Percentiles rank a stretch among this genome's conserved stretches.
Conservation (phyloP, 2,113 vertebrate species). For the Mirza zaza region DNA sequence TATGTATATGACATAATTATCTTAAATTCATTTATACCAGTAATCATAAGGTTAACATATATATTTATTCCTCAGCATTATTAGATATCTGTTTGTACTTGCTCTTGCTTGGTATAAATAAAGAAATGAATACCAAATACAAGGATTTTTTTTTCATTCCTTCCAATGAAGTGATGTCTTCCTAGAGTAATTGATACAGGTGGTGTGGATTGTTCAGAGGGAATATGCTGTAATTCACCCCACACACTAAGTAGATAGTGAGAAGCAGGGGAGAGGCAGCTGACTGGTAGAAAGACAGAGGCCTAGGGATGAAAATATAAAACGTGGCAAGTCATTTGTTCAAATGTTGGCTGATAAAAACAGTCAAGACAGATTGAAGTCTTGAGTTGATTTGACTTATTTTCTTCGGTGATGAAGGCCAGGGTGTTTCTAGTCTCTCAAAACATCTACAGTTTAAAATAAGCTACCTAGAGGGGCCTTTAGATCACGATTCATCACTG, state of each 20-base stretch:
- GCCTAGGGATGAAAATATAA: conserved; percentile 83
- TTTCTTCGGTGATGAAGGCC: conserved; percentile 80
- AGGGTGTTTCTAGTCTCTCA: conserved; percentile 79
- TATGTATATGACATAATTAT: conserved; percentile 65
- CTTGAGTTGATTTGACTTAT: conserved; percentile 86
- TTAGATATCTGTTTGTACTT: conserved; percentile 72
- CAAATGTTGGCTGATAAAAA: conserved; percentile 85
- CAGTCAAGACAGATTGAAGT: conserved; percentile 83
- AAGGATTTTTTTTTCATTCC: conserved; percentile 61
- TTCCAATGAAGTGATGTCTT: conserved; percentile 77
- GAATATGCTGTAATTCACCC: conserved; percentile 85
- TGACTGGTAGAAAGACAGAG: conserved; percentile 81
- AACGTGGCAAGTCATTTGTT: conserved; percentile 81
- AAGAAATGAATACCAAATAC: conserved; percentile 74
- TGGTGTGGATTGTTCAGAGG: conserved; percentile 81
- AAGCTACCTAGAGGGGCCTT: conserved; percentile 82
- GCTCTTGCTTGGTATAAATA: conserved; percentile 64
- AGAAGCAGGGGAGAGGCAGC: conserved; percentile 79
- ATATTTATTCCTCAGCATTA: conserved; percentile 68
- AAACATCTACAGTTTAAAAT: conserved; percentile 83
- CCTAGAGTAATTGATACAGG: conserved; percentile 82
- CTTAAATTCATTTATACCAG: conserved; percentile 75
- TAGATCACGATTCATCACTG: conserved; percentile 80
- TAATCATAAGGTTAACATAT: conserved; percentile 73
- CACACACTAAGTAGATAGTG: conserved; percentile 83